Conservation (phyloP, 2,888 invertebrate species). For the Germaria angustata region DNA sequence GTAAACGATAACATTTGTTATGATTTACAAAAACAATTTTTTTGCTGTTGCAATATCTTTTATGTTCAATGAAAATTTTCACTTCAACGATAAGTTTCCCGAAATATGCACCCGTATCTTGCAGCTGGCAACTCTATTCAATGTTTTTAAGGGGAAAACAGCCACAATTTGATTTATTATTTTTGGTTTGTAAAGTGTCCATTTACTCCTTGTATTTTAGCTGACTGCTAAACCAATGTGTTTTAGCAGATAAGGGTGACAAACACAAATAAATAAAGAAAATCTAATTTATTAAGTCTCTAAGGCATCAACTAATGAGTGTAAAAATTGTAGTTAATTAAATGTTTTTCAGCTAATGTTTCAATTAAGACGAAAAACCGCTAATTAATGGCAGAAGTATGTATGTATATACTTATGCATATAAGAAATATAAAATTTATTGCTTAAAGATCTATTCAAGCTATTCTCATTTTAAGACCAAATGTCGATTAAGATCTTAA, state of each 20-base stretch:
- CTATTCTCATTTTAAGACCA: not conserved
- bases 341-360: conserved; percentile 40
- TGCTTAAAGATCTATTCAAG: not conserved
- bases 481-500: conserved; percentile 25
- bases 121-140: no score
- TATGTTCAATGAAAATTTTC: no score
- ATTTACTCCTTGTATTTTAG: conserved; percentile 17
- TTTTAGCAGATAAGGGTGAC: conserved; percentile 47
- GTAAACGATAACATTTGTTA: no score
- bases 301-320: conserved; percentile 58
- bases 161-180: conserved; percentile 42
- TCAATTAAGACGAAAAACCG: conserved; percentile 40
- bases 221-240: conserved; percentile 12
- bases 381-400: conserved; percentile 10
- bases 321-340: conserved; percentile 58
- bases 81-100: no score
- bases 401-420: not conserved
- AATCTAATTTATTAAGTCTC: conserved; percentile 40
- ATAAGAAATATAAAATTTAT: no score
- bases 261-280: conserved; percentile 29
- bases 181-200: conserved; percentile 52
- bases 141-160: no score
- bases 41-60: no score
- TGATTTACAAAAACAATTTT: no score
- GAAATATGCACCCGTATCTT: no score